Percentiles rank a stretch among this genome's conserved stretches.
Evolutionary conservation across 2,113 vertebrate genomes (phyloP).

Genomic region (Hassar affinis): DNA sequence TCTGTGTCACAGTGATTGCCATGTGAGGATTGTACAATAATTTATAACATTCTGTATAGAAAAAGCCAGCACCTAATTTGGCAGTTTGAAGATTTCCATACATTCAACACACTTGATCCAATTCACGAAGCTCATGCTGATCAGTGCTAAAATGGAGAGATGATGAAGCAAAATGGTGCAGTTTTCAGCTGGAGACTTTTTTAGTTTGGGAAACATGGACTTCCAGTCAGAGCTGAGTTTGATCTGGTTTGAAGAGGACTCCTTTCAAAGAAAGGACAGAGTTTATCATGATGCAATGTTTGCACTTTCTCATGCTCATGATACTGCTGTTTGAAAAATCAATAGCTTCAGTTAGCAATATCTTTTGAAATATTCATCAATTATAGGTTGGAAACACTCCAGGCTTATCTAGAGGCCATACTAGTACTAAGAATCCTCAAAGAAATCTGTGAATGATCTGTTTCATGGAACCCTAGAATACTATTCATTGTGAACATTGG

Average conservation of each 20-base stretch:
- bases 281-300: slow-evolving; percentile 56
- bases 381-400: background rate
- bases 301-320: background rate
- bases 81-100: background rate
- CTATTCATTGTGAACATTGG: background rate
- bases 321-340: slow-evolving; percentile 7
- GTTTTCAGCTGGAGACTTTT: background rate
- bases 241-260: slow-evolving; percentile 58
- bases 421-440: background rate
- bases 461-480: background rate
- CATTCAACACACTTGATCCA: background rate
- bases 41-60: background rate
- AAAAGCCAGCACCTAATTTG: background rate
- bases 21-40: background rate
- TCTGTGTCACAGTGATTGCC: background rate
- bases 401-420: background rate
- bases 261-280: slow-evolving; percentile 54
- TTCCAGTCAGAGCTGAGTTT: slow-evolving; percentile 52
- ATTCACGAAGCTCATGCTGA: background rate
- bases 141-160: background rate
- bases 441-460: background rate
- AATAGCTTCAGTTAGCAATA: background rate
- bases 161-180: background rate
- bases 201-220: background rate
- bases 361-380: background rate